Evolutionary conservation across 2,113 vertebrate genomes (phyloP).

Genomic region (Campylorhamphus procurvoides): DNA sequence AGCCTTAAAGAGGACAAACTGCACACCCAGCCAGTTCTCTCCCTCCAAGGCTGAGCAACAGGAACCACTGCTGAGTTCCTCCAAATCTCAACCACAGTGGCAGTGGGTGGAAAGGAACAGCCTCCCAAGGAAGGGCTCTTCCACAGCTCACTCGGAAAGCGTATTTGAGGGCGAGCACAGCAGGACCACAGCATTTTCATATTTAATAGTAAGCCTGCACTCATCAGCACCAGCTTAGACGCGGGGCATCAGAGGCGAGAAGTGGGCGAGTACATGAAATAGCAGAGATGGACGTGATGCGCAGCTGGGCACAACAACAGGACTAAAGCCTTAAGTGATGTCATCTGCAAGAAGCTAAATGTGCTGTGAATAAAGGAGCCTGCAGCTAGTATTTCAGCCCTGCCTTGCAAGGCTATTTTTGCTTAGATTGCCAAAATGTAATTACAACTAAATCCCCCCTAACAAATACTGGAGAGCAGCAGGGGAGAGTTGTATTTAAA

Average conservation of each 20-base stretch:
- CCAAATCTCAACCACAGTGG: neutral
- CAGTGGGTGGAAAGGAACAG: neutral
- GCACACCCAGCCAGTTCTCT: neutral
- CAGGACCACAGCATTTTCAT: neutral
- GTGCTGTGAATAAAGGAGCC: conserved; percentile 11
- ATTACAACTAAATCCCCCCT: conserved; percentile 61
- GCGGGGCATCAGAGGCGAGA: neutral
- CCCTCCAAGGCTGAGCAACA: neutral
- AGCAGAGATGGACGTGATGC: neutral
- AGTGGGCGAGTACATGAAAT: conserved; percentile 11
- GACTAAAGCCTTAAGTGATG: conserved; percentile 45
- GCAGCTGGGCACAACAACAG: conserved; percentile 44
- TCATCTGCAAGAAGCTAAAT: conserved; percentile 61
- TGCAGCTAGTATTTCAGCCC: conserved; percentile 48
- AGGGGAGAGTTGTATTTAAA: conserved; percentile 52
- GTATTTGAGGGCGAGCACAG: neutral
- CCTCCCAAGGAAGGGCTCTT: neutral
- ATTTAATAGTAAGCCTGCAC: conserved; percentile 14
- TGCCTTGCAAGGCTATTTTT: conserved; percentile 39
- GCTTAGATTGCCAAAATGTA: conserved; percentile 55
- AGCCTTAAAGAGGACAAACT: neutral
- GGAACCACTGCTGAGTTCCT: neutral
- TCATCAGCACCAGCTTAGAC: neutral
- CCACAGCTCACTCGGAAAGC: neutral
- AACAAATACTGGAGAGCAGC: conserved; percentile 58